Base-by-base conservation (phyloP, 1,140 invertebrate species). In the Cotesia vestalis region DNA sequence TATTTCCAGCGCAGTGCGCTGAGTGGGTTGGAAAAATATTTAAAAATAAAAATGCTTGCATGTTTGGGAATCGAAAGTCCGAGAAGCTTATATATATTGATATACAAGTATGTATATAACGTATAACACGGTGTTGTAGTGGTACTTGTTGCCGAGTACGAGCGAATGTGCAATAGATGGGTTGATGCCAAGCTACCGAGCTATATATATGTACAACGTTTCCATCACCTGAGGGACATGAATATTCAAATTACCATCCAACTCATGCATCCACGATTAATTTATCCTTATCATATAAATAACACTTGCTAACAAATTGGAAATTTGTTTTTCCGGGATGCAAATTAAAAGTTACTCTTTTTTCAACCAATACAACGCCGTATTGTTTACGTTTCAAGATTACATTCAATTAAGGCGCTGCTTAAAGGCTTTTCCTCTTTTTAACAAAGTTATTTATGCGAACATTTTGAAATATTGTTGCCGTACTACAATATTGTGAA, bases 181-280 rank as follows among this genome's bases (percentile, higher is more conserved):
- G 57, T 59, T 59, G 57, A 59, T 59, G 57, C 57, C 57, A 59
- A 59, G 57, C 57, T 8, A 17, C 14, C 27, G 57, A 59, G 53
- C 40, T 46, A n/a, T 17, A 6, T 74, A 17, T 17, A 17, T 3
- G 27, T 27, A 27, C 27, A 27, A 72, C 73, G 74, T 75, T 66
- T 61, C 66, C 14, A n/a, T 53, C 35, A 64, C 62, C 62, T 64
- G 35, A 64, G 62, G 53, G 51, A 11, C 57, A 77, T 79, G 76
- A 80, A 82, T 82, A 80, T 80, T 77, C 76, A 77, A 67, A 66
- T 73, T 68, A 64, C 52, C 36, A 35, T 66, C 40, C 62, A 73
- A 75, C 64, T 78, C 73, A 78, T 81, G 79, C 76, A 79, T 80
- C 70, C 69, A 75, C 76, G 74, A 81, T 79, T 73, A 73, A 77